A percentile compares a stretch with the other conserved stretches of the same genome.
Conservation (phyloP, 2,113 vertebrate genomes). For the Catharus bicknelli region DNA sequence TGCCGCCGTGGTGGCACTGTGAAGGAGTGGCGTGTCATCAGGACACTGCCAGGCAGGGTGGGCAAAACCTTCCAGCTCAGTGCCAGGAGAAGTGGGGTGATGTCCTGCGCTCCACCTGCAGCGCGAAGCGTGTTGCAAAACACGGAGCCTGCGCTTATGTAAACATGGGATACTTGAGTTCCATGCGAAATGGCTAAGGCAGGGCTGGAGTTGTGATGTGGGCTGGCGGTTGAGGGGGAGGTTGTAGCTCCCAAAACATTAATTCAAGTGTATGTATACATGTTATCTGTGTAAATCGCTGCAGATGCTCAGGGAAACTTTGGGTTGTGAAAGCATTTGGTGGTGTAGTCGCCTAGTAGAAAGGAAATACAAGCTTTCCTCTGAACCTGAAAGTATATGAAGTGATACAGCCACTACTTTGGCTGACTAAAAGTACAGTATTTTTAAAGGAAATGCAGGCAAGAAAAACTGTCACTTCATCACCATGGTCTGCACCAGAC, state of each 20-base stretch:
- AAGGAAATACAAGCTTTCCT: not conserved
- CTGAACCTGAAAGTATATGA: not conserved
- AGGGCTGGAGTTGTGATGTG: not conserved
- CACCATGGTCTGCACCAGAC: not conserved
- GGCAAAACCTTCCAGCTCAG: not conserved
- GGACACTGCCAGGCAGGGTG: not conserved
- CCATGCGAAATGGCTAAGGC: not conserved
- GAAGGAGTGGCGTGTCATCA: fast-evolving
- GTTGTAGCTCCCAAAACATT: not conserved
- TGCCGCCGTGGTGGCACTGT: not conserved
- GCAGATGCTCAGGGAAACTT: not conserved
- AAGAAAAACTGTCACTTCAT: not conserved
- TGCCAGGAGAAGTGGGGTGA: not conserved
- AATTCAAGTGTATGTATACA: not conserved
- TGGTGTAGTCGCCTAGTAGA: not conserved
- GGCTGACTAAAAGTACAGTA: not conserved
- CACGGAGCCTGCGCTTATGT: not conserved
- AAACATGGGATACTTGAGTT: not conserved
- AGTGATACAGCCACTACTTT: not conserved
- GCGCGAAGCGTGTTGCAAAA: not conserved
- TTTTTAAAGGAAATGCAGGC: not conserved
- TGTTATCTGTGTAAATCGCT: not conserved
- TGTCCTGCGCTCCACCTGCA: not conserved
- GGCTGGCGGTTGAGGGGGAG: not conserved
- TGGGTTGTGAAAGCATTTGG: not conserved